Evolutionary conservation across 2,888 invertebrate genomes (phyloP), one percentile per base, ranked within the genome.

Genomic region (Oscheius onirici): DNA sequence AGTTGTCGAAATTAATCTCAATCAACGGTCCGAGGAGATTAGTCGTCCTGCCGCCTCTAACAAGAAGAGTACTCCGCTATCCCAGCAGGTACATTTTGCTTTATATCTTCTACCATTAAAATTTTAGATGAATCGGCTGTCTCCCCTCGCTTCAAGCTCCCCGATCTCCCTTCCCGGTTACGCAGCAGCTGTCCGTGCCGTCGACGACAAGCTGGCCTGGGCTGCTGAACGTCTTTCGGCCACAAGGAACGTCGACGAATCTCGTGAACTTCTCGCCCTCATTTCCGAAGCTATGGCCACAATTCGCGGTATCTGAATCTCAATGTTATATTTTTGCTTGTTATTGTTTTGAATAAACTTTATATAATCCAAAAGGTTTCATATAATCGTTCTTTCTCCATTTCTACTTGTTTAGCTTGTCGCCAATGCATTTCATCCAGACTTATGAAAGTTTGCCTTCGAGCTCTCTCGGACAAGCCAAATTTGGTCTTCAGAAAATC

Each of bases 401-500:
- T 17, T 20, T 46, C 46, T 11, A 5, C 20, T 46, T 46, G 11
- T 46, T 46, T 46, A 5, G 46, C 20, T n/a, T n/a, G n/a, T n/a
- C n/a, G n/a, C n/a, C n/a, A 46, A 46, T 8, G 0, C 46, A 20
- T 46, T 46, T 46, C 13, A 46, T 46, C 20, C 46, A 20, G 20
- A 46, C 3, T 11, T 1, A n/a, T n/a, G 46, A 46, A 11, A 46
- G 3, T 46, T 17, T 46, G 46, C 5, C 46, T 46, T 46, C n/a
- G n/a, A 46, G 40, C 58, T 6, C 13, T 28, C 28, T 71, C 73
- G 44, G 72, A 71, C 43, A 66, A 68, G 26, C 79, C 79, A 15
- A 77, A 79, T 60, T 51, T 79, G 41, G 40, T 79, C 11, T 78
- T 71, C 28, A 69, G 76, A 55, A 78, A 76, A 63, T 74, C 80